A percentile compares a stretch with the other conserved stretches of the same genome.
phyloP scores from a whole-genome alignment of 2,113 vertebrate genomes.

The Amazona vittata region DNA sequence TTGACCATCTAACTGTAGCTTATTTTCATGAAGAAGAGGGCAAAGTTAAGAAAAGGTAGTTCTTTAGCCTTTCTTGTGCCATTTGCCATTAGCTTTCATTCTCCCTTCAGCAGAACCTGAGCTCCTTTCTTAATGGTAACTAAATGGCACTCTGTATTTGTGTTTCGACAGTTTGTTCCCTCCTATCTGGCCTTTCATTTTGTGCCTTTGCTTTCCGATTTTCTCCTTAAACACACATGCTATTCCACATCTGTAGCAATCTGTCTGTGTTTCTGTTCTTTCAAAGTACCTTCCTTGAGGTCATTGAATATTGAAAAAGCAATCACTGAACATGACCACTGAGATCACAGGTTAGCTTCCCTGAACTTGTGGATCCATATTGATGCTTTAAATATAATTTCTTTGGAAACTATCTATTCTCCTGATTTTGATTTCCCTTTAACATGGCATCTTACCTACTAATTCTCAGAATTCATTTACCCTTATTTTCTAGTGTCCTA shows the following conservation, averaged over 20 bases:
- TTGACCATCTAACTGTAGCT: not conserved
- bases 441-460: not conserved
- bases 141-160: not conserved
- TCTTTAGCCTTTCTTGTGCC: not conserved
- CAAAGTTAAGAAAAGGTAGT: not conserved
- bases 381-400: not conserved
- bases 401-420: not conserved
- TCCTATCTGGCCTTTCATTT: not conserved
- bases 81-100: not conserved
- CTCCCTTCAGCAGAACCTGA: not conserved
- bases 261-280: not conserved
- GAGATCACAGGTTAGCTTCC: not conserved
- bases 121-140: not conserved
- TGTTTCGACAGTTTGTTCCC: not conserved
- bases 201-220: not conserved
- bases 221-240: not conserved
- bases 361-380: not conserved
- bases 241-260: not conserved
- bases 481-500: not conserved
- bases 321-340: not conserved
- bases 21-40: not conserved
- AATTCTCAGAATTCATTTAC: not conserved
- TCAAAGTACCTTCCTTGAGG: not conserved
- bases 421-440: not conserved
- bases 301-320: not conserved